These are phyloP conservation scores for Pachymerium ferrugineum DNA, from an alignment of 2,888 invertebrate species.

Conservation along the genomic window DNA sequence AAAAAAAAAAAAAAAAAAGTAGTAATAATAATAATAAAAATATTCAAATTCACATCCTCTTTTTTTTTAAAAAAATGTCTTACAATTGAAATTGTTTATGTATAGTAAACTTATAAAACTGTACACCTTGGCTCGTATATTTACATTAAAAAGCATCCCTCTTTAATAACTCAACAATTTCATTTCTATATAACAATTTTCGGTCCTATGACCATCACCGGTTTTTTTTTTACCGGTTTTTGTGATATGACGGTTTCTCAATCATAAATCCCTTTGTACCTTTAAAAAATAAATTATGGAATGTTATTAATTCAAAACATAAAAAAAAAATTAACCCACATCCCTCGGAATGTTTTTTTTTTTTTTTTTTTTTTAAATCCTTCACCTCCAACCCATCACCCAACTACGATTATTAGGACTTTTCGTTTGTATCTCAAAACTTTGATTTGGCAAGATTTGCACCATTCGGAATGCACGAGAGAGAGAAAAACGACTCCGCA, in stretches of 20 bases:
- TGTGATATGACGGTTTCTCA: neutral
- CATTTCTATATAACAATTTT: neutral
- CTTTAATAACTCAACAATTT: neutral
- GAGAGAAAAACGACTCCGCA: too few relatives aligned
- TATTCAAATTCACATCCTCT: too few relatives aligned
- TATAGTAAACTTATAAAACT: conserved; percentile 1
- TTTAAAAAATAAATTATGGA: neutral
- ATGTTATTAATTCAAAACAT: neutral
- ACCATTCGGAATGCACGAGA: neutral
- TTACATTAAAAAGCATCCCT: neutral
- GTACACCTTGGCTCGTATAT: neutral
- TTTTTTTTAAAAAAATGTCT: too few relatives aligned
- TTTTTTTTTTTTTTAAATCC: neutral
- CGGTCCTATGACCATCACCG: neutral
- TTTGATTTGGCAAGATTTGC: neutral
- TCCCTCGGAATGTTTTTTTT: too few relatives aligned
- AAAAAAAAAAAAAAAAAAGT: too few relatives aligned
- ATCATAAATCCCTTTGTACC: too few relatives aligned
- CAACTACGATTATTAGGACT: neutral
- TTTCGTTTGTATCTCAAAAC: neutral
- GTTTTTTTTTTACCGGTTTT: neutral
- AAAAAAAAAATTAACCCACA: neutral
- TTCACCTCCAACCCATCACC: neutral
- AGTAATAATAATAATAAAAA: too few relatives aligned
- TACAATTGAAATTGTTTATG: too few relatives aligned